Percentiles rank a stretch among this genome's conserved stretches.
Evolutionary conservation across 2,113 vertebrate genomes (phyloP).

Genomic region (Thinocorus orbignyianus): DNA sequence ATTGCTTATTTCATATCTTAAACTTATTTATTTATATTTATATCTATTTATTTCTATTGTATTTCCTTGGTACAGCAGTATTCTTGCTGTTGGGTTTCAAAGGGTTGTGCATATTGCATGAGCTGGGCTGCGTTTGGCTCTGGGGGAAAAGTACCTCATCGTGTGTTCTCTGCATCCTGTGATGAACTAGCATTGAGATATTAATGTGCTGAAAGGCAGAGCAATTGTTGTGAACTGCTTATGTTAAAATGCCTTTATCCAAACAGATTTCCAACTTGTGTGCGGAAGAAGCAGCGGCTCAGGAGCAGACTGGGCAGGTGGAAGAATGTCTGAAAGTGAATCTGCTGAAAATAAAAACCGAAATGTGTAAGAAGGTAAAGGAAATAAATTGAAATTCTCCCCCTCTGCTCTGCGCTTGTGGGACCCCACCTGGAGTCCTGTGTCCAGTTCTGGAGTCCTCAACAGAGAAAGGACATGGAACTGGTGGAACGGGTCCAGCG

Average conservation of each 20-base stretch:
- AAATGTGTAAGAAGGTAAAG: constrained; percentile 92
- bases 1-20: not conserved
- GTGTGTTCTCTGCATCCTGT: not conserved
- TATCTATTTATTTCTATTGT: not conserved
- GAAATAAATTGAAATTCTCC: not conserved
- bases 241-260: not conserved
- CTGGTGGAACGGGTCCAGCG: too few relatives aligned
- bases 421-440: too few relatives aligned
- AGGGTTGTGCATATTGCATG: not conserved
- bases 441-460: too few relatives aligned
- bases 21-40: too few relatives aligned
- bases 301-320: constrained; percentile 97
- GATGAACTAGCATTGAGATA: not conserved
- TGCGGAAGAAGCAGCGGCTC: constrained; percentile 94
- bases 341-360: constrained; percentile 91
- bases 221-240: not conserved
- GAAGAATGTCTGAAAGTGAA: constrained; percentile 97
- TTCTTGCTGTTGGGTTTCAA: not conserved
- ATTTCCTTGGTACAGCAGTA: not conserved
- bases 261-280: constrained; percentile 89
- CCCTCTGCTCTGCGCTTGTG: too few relatives aligned
- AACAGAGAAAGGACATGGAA: too few relatives aligned
- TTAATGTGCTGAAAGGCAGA: not conserved
- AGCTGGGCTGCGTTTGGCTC: not conserved
- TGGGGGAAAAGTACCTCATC: not conserved